These are phyloP conservation scores for Achatina immaculata DNA, from an alignment of 1,140 invertebrate genomes.

Conservation along the genomic window DNA sequence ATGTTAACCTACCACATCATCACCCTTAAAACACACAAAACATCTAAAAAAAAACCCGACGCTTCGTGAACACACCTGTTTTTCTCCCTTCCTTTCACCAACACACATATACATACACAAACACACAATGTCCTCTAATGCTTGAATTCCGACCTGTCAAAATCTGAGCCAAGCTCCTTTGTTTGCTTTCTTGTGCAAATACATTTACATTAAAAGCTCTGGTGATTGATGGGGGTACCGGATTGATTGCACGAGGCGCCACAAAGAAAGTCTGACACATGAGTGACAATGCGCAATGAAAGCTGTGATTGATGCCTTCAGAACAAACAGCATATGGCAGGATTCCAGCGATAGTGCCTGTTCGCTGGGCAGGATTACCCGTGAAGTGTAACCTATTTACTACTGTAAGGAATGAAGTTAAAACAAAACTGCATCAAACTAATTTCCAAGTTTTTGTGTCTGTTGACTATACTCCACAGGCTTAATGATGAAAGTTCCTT, in stretches of 20 bases:
- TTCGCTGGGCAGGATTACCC: slow-evolving; percentile 33
- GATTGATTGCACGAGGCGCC: slow-evolving; percentile 67
- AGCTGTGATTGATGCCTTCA: slow-evolving; percentile 68
- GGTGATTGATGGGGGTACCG: slow-evolving; percentile 66
- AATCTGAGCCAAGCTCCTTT: slow-evolving; percentile 57
- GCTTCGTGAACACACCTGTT: not conserved
- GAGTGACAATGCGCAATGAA: slow-evolving; percentile 70
- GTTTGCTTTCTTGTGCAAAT: slow-evolving; percentile 68
- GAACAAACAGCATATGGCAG: slow-evolving; percentile 67
- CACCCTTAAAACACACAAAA: not conserved
- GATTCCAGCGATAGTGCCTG: slow-evolving; percentile 36
- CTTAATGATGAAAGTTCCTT: slow-evolving; percentile 22
- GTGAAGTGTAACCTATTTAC: not conserved
- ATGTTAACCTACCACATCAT: not conserved
- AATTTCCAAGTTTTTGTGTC: too few relatives aligned
- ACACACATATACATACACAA: not conserved
- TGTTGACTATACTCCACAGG: too few relatives aligned
- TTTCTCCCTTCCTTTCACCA: not conserved
- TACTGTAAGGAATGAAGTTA: not conserved
- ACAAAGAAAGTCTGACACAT: slow-evolving; percentile 68
- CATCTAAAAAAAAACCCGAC: not conserved
- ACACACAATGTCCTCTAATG: slow-evolving; percentile 48
- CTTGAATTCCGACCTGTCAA: slow-evolving; percentile 55
- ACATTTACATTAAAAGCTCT: slow-evolving; percentile 66
- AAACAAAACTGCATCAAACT: too few relatives aligned